Percentiles rank a stretch among this genome's conserved stretches.
These are phyloP conservation scores for Teinopalpus imperialis DNA, from an alignment of 2,888 invertebrate species.

Conservation along the genomic window DNA sequence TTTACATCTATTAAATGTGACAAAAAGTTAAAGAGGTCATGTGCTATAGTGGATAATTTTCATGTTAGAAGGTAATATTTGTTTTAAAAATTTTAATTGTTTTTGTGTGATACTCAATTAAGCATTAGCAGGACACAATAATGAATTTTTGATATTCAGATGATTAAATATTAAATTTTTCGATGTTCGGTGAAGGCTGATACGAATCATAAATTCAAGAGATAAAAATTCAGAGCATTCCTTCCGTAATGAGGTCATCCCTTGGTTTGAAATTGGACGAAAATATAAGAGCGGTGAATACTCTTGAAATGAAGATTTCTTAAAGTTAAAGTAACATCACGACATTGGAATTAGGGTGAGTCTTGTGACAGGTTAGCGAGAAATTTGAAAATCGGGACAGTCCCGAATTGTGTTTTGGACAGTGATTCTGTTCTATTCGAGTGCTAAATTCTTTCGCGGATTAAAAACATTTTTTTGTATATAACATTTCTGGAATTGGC, in stretches of 20 bases:
- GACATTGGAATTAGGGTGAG: slow-evolving; percentile 4
- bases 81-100: too few relatives aligned
- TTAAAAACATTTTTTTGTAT: slow-evolving; percentile 19
- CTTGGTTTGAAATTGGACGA: slow-evolving; percentile 18
- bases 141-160: slow-evolving; percentile 1
- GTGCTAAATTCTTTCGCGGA: slow-evolving; percentile 11
- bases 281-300: slow-evolving; percentile 17
- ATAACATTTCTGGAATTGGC: slow-evolving; percentile 33
- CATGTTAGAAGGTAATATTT: too few relatives aligned
- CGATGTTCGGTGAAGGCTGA: slow-evolving; percentile 1
- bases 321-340: slow-evolving; percentile 13
- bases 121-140: neutral
- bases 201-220: slow-evolving; percentile 16
- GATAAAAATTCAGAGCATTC: slow-evolving; percentile 14
- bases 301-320: slow-evolving; percentile 14
- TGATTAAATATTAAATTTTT: slow-evolving; percentile 10
- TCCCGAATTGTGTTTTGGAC: slow-evolving; percentile 5
- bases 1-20: too few relatives aligned
- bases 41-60: too few relatives aligned
- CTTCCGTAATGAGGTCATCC: slow-evolving; percentile 19
- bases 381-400: neutral
- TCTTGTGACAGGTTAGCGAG: slow-evolving; percentile 5
- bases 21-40: too few relatives aligned
- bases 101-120: neutral
- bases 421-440: slow-evolving; percentile 6